phyloP scores from a whole-genome alignment of 2,888 invertebrate species.

The Sceliomorpha sp. region DNA sequence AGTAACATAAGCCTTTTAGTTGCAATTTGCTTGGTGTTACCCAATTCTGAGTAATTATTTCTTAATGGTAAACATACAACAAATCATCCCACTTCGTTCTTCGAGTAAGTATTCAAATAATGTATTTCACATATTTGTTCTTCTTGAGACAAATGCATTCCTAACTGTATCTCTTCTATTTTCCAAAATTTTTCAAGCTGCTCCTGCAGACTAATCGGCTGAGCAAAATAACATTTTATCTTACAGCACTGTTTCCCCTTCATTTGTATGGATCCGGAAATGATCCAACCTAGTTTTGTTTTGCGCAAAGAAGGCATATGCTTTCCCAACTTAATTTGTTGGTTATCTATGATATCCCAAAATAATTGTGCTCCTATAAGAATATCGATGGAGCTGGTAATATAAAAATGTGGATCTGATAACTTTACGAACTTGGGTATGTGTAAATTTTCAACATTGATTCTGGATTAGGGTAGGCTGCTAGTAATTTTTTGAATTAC shows the following conservation, averaged over 20 bases:
- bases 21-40: slow-evolving; percentile 11
- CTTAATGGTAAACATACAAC: slow-evolving; percentile 18
- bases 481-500: too few species aligned
- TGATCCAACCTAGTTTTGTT: slow-evolving; percentile 6
- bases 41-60: background rate
- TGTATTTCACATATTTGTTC: slow-evolving; percentile 34
- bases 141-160: slow-evolving; percentile 11
- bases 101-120: slow-evolving; percentile 15
- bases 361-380: too few species aligned
- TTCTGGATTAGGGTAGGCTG: too few species aligned
- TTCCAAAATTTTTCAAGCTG: slow-evolving; percentile 38
- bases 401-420: slow-evolving; percentile 6
- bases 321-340: too few species aligned
- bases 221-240: slow-evolving; percentile 2
- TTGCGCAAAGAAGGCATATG: too few species aligned
- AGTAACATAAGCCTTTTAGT: slow-evolving; percentile 27
- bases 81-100: slow-evolving; percentile 21
- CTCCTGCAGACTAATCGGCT: slow-evolving; percentile 14
- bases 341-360: too few species aligned
- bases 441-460: background rate
- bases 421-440: slow-evolving; percentile 5
- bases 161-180: slow-evolving; percentile 14
- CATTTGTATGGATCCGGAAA: background rate
- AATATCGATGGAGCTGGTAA: slow-evolving; percentile 7
- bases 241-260: too few species aligned